Evolutionary conservation across 2,113 vertebrate species (phyloP).

Genomic region (Nettapus auritus): DNA sequence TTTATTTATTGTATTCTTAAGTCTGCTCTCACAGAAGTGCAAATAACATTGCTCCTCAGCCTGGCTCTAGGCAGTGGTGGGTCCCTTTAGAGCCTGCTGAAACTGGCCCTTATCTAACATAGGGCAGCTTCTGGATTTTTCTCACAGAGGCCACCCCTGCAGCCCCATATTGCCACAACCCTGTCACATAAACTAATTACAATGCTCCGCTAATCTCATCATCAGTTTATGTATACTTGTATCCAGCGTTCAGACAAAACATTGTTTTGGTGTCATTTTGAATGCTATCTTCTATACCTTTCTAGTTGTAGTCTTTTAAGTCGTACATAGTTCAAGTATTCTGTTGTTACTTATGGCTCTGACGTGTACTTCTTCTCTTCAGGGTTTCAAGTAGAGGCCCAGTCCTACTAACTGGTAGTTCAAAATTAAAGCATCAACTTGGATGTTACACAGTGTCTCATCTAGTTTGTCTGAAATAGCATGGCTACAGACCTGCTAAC

Average conservation of each 20-base stretch:
- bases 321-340: neutral
- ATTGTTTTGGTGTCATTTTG: neutral
- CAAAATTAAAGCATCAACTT: neutral
- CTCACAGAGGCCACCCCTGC: too few relatives aligned
- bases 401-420: neutral
- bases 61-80: too few relatives aligned
- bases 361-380: neutral
- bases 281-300: neutral
- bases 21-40: too few relatives aligned
- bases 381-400: neutral
- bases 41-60: too few relatives aligned
- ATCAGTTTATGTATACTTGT: neutral
- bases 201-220: neutral
- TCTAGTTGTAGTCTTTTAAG: neutral
- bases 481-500: neutral
- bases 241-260: neutral
- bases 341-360: neutral
- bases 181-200: too few relatives aligned
- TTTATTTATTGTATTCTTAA: too few relatives aligned
- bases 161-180: too few relatives aligned
- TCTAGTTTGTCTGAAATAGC: neutral
- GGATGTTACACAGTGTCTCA: neutral
- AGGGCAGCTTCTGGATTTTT: too few relatives aligned
- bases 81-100: too few relatives aligned
- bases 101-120: too few relatives aligned